These are phyloP conservation scores for Maniola jurtina DNA, from an alignment of 1,140 invertebrate genomes.

Conservation along the genomic window DNA sequence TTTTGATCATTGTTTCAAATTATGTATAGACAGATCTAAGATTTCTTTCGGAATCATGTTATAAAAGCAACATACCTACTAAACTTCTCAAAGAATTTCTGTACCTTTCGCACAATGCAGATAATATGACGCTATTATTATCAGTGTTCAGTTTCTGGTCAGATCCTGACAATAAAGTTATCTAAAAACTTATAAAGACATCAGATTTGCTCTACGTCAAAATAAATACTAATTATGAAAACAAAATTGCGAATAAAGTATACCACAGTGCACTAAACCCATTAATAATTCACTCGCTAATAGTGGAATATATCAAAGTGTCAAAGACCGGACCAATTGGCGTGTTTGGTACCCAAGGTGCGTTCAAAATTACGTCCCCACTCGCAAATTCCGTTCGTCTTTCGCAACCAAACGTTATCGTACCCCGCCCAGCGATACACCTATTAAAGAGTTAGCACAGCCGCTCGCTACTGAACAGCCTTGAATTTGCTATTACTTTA, in stretches of 20 bases:
- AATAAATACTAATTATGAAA: constrained; percentile 40
- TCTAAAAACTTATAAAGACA: constrained; percentile 30
- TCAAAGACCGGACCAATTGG: constrained; percentile 68
- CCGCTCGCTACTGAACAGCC: constrained; percentile 65
- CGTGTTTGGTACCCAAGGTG: constrained; percentile 46
- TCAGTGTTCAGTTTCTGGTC: too few relatives aligned
- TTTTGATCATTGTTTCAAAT: too few relatives aligned
- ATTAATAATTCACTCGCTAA: constrained; percentile 47
- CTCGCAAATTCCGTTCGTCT: constrained; percentile 53
- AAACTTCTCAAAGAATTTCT: too few relatives aligned
- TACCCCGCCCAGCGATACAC: constrained; percentile 60
- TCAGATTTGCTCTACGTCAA: constrained; percentile 27
- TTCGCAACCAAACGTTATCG: constrained; percentile 50
- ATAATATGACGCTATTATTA: too few relatives aligned
- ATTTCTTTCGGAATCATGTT: too few relatives aligned
- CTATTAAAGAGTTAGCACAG: constrained; percentile 46
- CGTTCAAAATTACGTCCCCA: constrained; percentile 57
- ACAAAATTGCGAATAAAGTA: constrained; percentile 24
- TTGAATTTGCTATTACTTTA: constrained; percentile 62
- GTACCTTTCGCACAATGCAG: too few relatives aligned
- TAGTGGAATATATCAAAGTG: constrained; percentile 65
- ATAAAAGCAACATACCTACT: too few relatives aligned
- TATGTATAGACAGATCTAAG: too few relatives aligned
- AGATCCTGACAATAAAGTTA: constrained; percentile 2
- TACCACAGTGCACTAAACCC: constrained; percentile 10